Base-by-base conservation (phyloP, 1,140 invertebrate genomes). In the Bombus sibiricus region DNA sequence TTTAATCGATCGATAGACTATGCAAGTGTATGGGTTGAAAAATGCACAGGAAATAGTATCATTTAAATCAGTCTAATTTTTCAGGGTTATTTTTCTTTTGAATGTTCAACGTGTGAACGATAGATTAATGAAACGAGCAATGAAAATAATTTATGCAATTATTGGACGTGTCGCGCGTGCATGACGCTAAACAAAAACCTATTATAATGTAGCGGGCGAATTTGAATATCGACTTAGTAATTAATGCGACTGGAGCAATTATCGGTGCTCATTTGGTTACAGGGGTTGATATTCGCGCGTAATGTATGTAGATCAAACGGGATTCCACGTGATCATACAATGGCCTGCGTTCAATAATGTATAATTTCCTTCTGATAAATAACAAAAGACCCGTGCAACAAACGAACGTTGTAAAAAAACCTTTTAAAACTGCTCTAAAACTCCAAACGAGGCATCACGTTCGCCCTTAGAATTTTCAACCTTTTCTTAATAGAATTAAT, bases 141-240 rank as follows among this genome's bases (percentile, higher is more conserved):
- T 41, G 43, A 53, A 81, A 59, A 59, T 39, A 37, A 57, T 59
- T 57, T 32, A 18, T 41, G 37, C 43, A 73, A 81, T 81, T 73
- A 73, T 15, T 9, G 32, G 8, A 3, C 22, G 64, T 68, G 28
- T 71, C 47, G 47, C 6, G 13, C 59, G 28, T n/a, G 9, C 37
- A 32, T 69, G 47, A 57, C 25, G 34, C 4, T 72, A 69, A 81
- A 81, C 62, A 81, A 81, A 81, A 81, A 81, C 47, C 37, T 81
- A 72, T 81, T 81, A 73, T 62, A 59, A 39, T 32, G n/a, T 57
- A n/a, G 28, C 62, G 12, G 37, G 15, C 15, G 25, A 59, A 73
- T 81, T 81, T 72, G 79, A 81, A 81, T 72, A 81, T 73, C 64
- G 78, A 37, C 43, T 80, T 57, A 25, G 15, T 81, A 81, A 81